A percentile compares a stretch with the other conserved stretches of the same genome.
Evolutionary conservation across 2,113 vertebrate species (phyloP).

Genomic region (Festucalex cinctus): DNA sequence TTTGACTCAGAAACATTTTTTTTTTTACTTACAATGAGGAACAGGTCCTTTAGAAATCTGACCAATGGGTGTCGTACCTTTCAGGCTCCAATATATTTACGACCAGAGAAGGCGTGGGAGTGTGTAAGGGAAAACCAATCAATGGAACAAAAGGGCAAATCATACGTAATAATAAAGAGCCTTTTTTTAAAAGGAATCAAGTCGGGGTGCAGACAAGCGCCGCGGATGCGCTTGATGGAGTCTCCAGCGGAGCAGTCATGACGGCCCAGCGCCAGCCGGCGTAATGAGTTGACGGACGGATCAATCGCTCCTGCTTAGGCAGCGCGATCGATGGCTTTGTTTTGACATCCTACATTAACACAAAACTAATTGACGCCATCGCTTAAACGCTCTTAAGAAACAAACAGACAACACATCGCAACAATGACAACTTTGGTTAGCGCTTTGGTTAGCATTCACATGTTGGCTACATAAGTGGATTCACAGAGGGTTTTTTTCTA

Average conservation of each 20-base stretch:
- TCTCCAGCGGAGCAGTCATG: slow-evolving; percentile 69
- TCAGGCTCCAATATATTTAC: not conserved
- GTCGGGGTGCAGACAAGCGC: slow-evolving; percentile 37
- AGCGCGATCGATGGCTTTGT: slow-evolving; percentile 78
- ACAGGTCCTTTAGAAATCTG: not conserved
- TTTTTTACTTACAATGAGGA: too few relatives aligned
- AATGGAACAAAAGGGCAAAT: slow-evolving; percentile 21
- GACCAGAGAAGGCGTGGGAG: not conserved
- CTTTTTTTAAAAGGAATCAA: slow-evolving; percentile 11
- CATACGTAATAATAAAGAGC: slow-evolving; percentile 1
- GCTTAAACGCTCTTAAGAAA: slow-evolving; percentile 83
- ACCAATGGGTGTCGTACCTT: too few relatives aligned
- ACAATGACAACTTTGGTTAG: not conserved
- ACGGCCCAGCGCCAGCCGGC: slow-evolving; percentile 68
- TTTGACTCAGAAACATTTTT: too few relatives aligned
- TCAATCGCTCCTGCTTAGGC: slow-evolving; percentile 74
- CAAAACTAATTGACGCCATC: slow-evolving; percentile 87
- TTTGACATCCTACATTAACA: slow-evolving; percentile 93
- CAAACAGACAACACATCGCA: slow-evolving; percentile 73
- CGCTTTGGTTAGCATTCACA: not conserved
- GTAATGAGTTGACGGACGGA: slow-evolving; percentile 84
- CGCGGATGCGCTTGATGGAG: slow-evolving; percentile 68
- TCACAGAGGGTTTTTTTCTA: too few relatives aligned
- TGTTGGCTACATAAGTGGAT: not conserved
- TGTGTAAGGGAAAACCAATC: slow-evolving; percentile 2